Conservation (phyloP, 2,888 invertebrate genomes). For the Caenorhabditis sp. region DNA sequence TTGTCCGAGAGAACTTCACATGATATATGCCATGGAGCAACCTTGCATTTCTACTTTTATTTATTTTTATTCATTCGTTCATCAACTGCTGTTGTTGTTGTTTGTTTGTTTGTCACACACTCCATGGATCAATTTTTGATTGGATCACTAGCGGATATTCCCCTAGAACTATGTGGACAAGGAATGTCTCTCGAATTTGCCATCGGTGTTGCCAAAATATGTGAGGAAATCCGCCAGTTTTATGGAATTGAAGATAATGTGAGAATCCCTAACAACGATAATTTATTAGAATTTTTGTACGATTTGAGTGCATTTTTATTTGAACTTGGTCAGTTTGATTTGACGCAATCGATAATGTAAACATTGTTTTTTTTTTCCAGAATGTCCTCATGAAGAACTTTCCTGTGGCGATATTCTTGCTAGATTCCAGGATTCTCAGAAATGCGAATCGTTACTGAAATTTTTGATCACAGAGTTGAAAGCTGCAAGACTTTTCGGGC, state of each 20-base stretch:
- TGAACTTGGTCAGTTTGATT: conserved; percentile 39
- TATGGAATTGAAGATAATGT: conserved; percentile 45
- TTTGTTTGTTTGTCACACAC: not conserved
- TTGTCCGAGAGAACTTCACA: not conserved
- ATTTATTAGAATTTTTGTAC: conserved; percentile 46
- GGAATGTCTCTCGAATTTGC: conserved; percentile 23
- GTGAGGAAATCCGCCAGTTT: conserved; percentile 38
- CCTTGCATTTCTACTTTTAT: not conserved
- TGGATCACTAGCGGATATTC: not conserved
- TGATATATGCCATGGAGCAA: not conserved
- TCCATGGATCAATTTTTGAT: not conserved
- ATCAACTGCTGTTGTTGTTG: not conserved
- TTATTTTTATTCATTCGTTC: not conserved
- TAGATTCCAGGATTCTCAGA: conserved; percentile 23
- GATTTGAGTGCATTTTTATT: conserved; percentile 55
- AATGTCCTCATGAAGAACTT: conserved; percentile 50
- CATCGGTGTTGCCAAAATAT: conserved; percentile 18
- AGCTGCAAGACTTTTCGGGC: conserved; percentile 34
- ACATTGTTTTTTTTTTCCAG: conserved; percentile 17
- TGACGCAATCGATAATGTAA: not conserved
- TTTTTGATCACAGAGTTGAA: conserved; percentile 39
- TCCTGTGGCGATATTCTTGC: conserved; percentile 45
- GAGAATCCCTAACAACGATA: conserved; percentile 20
- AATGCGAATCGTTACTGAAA: conserved; percentile 27
- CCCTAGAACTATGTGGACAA: conserved; percentile 1